These are phyloP conservation scores for Bombus consobrinus DNA, from an alignment of 1,140 invertebrate species.

Conservation along the genomic window DNA sequence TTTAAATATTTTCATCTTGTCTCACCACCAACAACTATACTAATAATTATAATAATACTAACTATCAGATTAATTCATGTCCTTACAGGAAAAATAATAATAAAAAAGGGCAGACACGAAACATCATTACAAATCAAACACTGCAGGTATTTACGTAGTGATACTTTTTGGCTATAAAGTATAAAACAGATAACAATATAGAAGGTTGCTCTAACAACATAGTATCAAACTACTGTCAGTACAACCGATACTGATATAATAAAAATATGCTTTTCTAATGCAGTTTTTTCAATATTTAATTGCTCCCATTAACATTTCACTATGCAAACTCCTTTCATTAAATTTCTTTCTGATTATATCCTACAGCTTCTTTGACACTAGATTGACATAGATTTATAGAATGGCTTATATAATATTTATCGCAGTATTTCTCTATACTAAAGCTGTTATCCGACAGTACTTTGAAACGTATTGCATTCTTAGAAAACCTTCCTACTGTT, in stretches of 20 bases:
- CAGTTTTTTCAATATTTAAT: conserved; percentile 32
- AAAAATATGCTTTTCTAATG: conserved; percentile 39
- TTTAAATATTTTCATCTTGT: conserved; percentile 10
- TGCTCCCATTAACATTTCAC: conserved; percentile 46
- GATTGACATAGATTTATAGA: conserved; percentile 39
- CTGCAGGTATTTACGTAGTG: conserved; percentile 53
- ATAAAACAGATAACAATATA: conserved; percentile 61
- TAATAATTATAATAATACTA: conserved; percentile 68
- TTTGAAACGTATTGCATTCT: conserved; percentile 50
- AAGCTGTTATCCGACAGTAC: conserved; percentile 57
- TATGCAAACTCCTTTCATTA: conserved; percentile 18
- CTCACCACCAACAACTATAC: conserved; percentile 68
- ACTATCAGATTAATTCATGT: conserved; percentile 61
- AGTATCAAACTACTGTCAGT: conserved; percentile 59
- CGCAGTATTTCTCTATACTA: conserved; percentile 36
- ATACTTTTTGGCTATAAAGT: conserved; percentile 69
- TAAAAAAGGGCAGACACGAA: conserved; percentile 54
- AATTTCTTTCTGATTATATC: neutral
- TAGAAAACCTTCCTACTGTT: conserved; percentile 56
- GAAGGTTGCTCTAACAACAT: conserved; percentile 57
- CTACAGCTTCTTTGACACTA: conserved; percentile 20
- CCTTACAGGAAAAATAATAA: conserved; percentile 38
- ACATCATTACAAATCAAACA: conserved; percentile 47
- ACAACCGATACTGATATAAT: conserved; percentile 38
- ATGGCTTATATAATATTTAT: conserved; percentile 40